Percentiles rank a stretch among this genome's conserved stretches.
Evolutionary conservation across 1,140 invertebrate species (phyloP).

Genomic region (Dendroctonus ponderosae): DNA sequence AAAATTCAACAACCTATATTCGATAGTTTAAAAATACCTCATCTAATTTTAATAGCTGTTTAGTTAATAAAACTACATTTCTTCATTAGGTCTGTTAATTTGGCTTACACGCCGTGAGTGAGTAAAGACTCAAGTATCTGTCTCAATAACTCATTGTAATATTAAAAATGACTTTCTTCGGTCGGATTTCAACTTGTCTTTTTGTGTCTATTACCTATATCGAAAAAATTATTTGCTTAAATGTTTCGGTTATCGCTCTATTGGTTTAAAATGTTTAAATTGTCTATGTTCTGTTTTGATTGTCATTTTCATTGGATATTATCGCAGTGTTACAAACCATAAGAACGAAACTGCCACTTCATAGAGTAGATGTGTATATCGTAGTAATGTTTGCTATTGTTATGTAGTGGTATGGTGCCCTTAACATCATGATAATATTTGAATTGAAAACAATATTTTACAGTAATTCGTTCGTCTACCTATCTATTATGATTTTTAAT

Average conservation of each 20-base stretch:
- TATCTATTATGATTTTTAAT: background rate
- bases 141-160: no score
- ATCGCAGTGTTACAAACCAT: no score
- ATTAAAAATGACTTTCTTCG: no score
- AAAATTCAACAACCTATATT: background rate
- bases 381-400: no score
- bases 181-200: background rate
- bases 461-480: background rate
- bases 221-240: background rate
- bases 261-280: conserved; percentile 1
- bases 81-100: conserved; percentile 1
- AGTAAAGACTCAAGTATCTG: background rate
- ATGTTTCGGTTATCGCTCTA: background rate
- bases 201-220: background rate
- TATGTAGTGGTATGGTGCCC: no score
- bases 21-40: conserved; percentile 8
- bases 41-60: background rate
- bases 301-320: background rate
- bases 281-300: background rate
- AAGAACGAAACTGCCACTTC: no score
- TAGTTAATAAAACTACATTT: background rate
- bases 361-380: no score
- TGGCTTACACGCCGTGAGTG: conserved; percentile 1
- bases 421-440: no score
- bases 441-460: no score